Evolutionary conservation across 2,113 vertebrate genomes (phyloP).

Genomic region (Papio anubis): DNA sequence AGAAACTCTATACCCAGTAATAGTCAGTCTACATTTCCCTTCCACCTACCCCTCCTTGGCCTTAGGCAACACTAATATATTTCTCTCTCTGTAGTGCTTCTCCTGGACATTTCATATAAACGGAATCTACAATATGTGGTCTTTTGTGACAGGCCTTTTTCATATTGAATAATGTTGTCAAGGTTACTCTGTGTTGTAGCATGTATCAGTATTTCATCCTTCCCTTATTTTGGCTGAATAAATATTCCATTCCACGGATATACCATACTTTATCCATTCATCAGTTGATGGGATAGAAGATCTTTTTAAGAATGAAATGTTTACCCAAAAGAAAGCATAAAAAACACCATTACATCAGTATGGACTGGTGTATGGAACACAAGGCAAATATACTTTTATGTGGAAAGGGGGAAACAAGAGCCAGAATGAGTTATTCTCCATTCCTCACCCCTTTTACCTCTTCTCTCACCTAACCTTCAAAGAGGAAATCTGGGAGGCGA

Average conservation of each 20-base stretch:
- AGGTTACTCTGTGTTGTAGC: neutral
- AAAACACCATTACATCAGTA: neutral
- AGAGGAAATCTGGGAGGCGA: neutral
- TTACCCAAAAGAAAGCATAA: neutral
- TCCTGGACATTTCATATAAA: neutral
- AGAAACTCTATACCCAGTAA: neutral
- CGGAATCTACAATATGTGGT: neutral
- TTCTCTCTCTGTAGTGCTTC: neutral
- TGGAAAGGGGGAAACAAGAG: neutral
- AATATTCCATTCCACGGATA: neutral
- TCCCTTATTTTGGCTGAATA: neutral
- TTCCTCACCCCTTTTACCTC: neutral
- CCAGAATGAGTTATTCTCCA: neutral
- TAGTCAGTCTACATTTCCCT: neutral
- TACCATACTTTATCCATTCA: neutral
- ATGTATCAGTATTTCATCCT: neutral
- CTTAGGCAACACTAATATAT: neutral
- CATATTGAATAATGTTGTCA: neutral
- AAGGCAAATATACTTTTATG: neutral
- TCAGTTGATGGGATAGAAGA: neutral
- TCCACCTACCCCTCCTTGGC: neutral
- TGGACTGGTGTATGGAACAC: neutral
- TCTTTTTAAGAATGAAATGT: conserved; percentile 10
- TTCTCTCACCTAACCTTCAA: neutral
- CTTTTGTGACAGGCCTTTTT: neutral